Percentiles rank a stretch among this genome's conserved stretches.
These are phyloP conservation scores for Micrasema longulum DNA, from an alignment of 1,140 invertebrate genomes.

Conservation along the genomic window DNA sequence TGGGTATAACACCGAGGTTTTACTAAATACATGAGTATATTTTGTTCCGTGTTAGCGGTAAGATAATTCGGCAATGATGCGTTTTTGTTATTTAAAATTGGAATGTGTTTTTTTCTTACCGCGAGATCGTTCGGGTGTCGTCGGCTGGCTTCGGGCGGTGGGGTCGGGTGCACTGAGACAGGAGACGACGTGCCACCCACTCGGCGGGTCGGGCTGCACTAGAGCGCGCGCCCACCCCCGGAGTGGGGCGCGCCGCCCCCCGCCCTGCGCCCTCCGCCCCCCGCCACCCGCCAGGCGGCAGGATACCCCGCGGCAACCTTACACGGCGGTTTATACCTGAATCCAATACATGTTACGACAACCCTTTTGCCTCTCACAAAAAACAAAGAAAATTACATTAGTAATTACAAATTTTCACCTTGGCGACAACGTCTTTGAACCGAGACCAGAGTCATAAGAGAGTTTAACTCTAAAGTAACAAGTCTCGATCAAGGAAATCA, in stretches of 20 bases:
- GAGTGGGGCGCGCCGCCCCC: slow-evolving; percentile 34
- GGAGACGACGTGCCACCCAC: slow-evolving; percentile 51
- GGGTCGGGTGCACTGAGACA: slow-evolving; percentile 13
- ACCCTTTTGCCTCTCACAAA: too few species aligned
- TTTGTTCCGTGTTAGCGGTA: not conserved
- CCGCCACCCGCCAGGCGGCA: not conserved
- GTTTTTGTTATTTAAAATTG: not conserved
- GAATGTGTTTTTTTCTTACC: slow-evolving; percentile 12
- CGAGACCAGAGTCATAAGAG: too few species aligned
- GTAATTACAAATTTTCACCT: too few species aligned
- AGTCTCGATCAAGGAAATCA: too few species aligned
- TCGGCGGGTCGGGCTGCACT: slow-evolving; percentile 52
- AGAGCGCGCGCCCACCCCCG: slow-evolving; percentile 43
- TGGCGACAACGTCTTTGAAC: too few species aligned
- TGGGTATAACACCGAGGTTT: too few species aligned
- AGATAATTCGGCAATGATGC: not conserved
- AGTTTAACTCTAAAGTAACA: too few species aligned
- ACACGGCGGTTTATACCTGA: not conserved
- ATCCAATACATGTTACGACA: too few species aligned
- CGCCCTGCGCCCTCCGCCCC: slow-evolving; percentile 25
- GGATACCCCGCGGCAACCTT: too few species aligned
- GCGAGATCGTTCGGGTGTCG: slow-evolving; percentile 11
- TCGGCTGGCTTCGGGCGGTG: not conserved
- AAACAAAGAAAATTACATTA: too few species aligned
- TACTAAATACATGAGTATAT: not conserved